phyloP scores from a whole-genome alignment of 2,113 vertebrate species.

The Myodes glareolus region DNA sequence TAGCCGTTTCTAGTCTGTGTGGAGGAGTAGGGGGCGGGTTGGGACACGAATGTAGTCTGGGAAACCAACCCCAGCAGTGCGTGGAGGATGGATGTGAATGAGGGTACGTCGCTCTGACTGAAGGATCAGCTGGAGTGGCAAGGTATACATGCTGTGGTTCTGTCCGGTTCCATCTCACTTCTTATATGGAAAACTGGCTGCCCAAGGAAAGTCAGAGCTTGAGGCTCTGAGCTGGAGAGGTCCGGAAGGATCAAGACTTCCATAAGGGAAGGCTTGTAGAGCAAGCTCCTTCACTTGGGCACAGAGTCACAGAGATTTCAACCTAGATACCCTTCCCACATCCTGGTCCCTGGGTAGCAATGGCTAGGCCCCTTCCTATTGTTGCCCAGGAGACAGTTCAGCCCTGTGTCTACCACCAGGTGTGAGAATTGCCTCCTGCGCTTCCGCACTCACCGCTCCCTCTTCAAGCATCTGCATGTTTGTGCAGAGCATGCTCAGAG shows the following conservation, averaged over 20 bases:
- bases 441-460: conserved; percentile 93
- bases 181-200: not conserved
- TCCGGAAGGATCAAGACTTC: not conserved
- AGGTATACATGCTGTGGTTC: not conserved
- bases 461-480: conserved; percentile 96
- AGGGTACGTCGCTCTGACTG: too few relatives aligned
- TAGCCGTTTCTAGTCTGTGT: not conserved
- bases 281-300: not conserved
- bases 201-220: not conserved
- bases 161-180: too few relatives aligned
- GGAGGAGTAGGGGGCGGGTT: not conserved
- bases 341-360: not conserved
- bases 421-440: conserved; percentile 96
- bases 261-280: not conserved
- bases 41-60: not conserved
- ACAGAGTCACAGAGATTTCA: not conserved
- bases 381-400: not conserved
- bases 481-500: conserved; percentile 91
- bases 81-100: not conserved
- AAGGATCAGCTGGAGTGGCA: not conserved
- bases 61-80: too few relatives aligned
- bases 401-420: conserved; percentile 76
- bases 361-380: not conserved
- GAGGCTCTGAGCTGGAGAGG: not conserved
- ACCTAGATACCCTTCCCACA: not conserved